Conservation (phyloP, 2,797 vertebrate genomes). For the Cephalopachus bancanus region DNA sequence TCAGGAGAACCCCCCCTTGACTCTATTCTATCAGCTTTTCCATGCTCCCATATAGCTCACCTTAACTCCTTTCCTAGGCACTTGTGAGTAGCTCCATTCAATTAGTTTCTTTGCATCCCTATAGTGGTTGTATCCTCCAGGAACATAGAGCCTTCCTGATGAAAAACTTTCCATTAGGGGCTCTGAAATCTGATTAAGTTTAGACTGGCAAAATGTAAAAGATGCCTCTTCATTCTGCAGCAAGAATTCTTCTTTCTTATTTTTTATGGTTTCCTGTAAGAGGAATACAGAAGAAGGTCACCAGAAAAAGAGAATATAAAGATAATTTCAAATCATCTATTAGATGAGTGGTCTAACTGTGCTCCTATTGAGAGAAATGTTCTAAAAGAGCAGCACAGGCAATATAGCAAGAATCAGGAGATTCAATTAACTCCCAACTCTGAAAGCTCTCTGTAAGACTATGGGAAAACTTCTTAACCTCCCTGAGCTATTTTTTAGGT, state of each 20-base stretch:
- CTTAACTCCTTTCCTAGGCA: constrained; percentile 60
- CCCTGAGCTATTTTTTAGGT: not conserved
- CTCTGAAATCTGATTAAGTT: not conserved
- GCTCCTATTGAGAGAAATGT: not conserved
- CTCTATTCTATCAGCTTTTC: not conserved
- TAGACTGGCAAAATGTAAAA: not conserved
- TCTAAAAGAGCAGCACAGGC: not conserved
- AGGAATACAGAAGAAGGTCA: not conserved
- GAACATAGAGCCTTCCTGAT: constrained; percentile 20
- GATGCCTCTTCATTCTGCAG: constrained; percentile 48
- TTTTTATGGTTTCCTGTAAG: not conserved
- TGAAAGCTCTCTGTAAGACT: not conserved
- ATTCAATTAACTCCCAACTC: not conserved
- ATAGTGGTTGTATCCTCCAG: constrained; percentile 49
- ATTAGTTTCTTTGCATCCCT: not conserved
- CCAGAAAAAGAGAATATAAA: not conserved
- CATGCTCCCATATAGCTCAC: not conserved
- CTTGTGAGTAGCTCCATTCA: not conserved
- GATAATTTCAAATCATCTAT: not conserved
- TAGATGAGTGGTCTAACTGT: not conserved
- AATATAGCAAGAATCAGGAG: not conserved
- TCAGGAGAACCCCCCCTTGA: not conserved
- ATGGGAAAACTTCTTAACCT: not conserved
- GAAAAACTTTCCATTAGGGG: not conserved
- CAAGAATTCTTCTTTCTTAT: constrained; percentile 25